phyloP scores from a whole-genome alignment of 2,888 invertebrate species.

The Troides helena region DNA sequence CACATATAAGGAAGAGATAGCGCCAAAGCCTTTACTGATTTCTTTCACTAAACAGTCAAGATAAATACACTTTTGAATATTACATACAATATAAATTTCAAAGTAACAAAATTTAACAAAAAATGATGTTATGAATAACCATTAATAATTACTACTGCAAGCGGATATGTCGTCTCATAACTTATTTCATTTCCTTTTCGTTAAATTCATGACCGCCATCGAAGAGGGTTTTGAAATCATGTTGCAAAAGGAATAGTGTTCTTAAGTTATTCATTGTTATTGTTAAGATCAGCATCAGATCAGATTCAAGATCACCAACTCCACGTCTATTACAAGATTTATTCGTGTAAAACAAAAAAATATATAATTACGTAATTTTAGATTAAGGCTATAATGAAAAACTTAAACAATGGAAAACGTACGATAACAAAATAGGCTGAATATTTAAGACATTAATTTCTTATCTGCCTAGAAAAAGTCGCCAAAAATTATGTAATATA shows the following conservation, averaged over 20 bases:
- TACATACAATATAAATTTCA: not conserved
- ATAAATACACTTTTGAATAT: not conserved
- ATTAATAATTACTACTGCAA: constrained; percentile 17
- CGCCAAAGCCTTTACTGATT: constrained; percentile 16
- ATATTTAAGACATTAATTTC: not conserved
- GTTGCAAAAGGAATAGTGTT: constrained; percentile 18
- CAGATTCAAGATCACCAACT: constrained; percentile 4
- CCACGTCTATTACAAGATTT: constrained; percentile 7
- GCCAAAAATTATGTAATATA: constrained; percentile 7
- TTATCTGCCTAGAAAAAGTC: constrained; percentile 14
- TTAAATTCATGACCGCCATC: constrained; percentile 10
- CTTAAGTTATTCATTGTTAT: constrained; percentile 22
- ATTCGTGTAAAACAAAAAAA: constrained; percentile 11
- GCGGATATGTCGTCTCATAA: constrained; percentile 14
- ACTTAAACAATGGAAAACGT: too few relatives aligned
- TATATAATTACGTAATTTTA: not conserved
- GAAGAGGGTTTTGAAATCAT: constrained; percentile 19
- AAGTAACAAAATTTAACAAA: not conserved
- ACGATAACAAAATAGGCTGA: too few relatives aligned
- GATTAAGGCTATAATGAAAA: not conserved
- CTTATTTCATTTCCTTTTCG: constrained; percentile 6
- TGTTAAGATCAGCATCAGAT: constrained; percentile 5
- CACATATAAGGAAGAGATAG: constrained; percentile 17
- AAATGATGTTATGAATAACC: not conserved
- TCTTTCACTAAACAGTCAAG: constrained; percentile 13